Conservation (phyloP, 2,113 vertebrate genomes). For the Uria aalge region DNA sequence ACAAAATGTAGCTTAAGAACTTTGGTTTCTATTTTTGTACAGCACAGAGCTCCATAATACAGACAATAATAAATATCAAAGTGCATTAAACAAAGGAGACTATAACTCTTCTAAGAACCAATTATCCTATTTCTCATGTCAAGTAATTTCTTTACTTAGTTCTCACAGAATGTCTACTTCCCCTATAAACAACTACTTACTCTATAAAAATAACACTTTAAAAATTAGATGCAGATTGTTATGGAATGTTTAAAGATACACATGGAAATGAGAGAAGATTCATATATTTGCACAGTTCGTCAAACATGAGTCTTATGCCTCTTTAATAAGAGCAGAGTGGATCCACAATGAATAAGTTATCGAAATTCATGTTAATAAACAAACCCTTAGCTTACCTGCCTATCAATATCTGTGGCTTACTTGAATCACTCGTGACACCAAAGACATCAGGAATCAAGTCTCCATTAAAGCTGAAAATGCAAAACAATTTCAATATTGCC, state of each 20-base stretch:
- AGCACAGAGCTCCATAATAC: background rate
- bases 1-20: background rate
- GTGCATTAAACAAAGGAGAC: background rate
- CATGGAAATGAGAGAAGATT: background rate
- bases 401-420: conserved; percentile 76
- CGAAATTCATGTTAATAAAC: background rate
- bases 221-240: background rate
- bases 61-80: background rate
- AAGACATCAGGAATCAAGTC: conserved; percentile 96
- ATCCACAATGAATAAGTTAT: background rate
- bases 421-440: conserved; percentile 72
- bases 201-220: background rate
- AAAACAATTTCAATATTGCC: background rate
- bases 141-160: background rate
- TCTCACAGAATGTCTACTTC: background rate
- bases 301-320: background rate
- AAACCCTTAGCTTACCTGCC: conserved; percentile 72
- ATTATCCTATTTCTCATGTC: background rate
- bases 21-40: background rate
- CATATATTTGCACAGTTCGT: background rate
- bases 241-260: background rate
- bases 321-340: background rate
- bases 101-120: background rate
- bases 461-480: conserved; percentile 87
- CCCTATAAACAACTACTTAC: background rate